Evolutionary conservation across 1,140 invertebrate genomes (phyloP), one percentile per base, ranked within the genome.

Genomic region (Ruditapes philippinarum): DNA sequence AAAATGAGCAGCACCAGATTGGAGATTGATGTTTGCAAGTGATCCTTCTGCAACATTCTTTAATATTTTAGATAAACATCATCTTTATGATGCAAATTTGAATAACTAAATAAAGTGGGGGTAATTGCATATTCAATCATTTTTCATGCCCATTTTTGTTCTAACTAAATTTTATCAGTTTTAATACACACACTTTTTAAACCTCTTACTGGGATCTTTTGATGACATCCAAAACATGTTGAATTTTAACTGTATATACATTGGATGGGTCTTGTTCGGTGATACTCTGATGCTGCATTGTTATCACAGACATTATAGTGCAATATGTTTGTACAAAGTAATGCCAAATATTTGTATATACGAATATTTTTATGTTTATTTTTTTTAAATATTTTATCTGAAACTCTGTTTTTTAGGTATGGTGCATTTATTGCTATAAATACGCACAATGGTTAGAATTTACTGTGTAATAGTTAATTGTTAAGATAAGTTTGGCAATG

Each of bases 351-450:
- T 88, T 88, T 88, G 85, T 88, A 80, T 88, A 88, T 88, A 79
- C 85, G 78, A 80, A 88, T 88, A 88, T 88, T 88, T 88, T 87
- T 88, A 88, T 80, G 85, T 88, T 88, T 79, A 80, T 68, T 79
- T 88, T 88, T 74, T 88, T 79, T 70, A 49, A 51, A 2, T 78
- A n/a, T 78, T 88, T 62, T 62, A 65, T 49, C 31, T 62, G 85
- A 88, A 88, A 88, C 85, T 88, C 85, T 88, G 85, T 88, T 88
- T 88, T 65, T 70, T 38, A 70, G 62, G 57, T 25, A 68, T 76
- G 68, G 49, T 86, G 51, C 36, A 54, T 38, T 31, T 51, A 38
- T 38, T 65, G 11, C 19, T 78, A 40, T 14, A 31, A 38, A 14
- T 33, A 70, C 22, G 28, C 65, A 70, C 65, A 70, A 5, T 17